Evolutionary conservation across 1,140 invertebrate genomes (phyloP).

Genomic region (Macrotrachela quadricornifera): DNA sequence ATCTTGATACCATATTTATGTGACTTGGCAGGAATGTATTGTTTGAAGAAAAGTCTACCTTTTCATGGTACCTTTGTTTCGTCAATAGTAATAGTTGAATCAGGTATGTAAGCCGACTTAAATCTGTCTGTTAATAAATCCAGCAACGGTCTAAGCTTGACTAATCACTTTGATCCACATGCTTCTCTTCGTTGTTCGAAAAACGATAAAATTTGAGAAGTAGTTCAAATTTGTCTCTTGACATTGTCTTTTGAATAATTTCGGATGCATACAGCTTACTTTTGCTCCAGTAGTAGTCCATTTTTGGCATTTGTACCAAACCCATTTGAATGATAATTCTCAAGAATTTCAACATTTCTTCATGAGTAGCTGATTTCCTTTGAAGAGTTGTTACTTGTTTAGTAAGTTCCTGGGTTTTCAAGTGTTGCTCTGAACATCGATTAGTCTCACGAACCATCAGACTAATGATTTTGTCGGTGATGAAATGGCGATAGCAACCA

Average conservation of each 20-base stretch:
- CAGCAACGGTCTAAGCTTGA: constrained; percentile 18
- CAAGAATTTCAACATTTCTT: constrained; percentile 15
- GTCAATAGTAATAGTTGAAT: constrained; percentile 19
- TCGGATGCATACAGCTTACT: constrained; percentile 10
- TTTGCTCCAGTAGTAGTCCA: constrained; percentile 14
- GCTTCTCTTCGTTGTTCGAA: constrained; percentile 13
- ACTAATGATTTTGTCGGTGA: no score
- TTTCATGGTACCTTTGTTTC: constrained; percentile 25
- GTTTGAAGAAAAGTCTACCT: constrained; percentile 19
- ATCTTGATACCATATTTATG: constrained; percentile 28
- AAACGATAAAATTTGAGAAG: constrained; percentile 23
- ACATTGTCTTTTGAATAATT: constrained; percentile 13
- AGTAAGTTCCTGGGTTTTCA: no score
- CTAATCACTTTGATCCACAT: constrained; percentile 12
- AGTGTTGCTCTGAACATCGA: no score
- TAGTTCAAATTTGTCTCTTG: constrained; percentile 21
- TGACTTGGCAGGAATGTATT: constrained; percentile 22
- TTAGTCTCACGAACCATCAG: no score
- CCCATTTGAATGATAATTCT: constrained; percentile 14
- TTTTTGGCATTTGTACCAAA: constrained; percentile 10
- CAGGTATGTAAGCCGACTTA: constrained; percentile 17
- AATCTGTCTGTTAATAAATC: constrained; percentile 16
- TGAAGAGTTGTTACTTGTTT: no score
- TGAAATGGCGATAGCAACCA: no score
- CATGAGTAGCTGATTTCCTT: constrained; percentile 7